Percentiles rank a stretch among this genome's conserved stretches.
Conservation (phyloP, 2,888 invertebrate genomes). For the Sinotaia quadrata region DNA sequence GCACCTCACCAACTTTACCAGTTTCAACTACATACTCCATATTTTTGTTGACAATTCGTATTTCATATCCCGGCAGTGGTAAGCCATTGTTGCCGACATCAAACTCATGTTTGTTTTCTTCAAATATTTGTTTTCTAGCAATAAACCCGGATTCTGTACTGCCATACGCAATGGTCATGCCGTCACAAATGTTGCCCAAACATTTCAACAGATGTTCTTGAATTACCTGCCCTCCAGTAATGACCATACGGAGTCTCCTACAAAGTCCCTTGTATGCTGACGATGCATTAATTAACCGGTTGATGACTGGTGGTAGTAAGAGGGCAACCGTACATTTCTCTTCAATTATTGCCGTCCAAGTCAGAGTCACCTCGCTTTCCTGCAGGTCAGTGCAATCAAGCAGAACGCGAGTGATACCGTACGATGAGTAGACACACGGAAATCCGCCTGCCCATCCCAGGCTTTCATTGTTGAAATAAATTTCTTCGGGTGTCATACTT, state of each 20-base stretch:
- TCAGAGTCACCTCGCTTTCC: slow-evolving; percentile 12
- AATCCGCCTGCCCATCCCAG: slow-evolving; percentile 41
- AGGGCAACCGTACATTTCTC: slow-evolving; percentile 34
- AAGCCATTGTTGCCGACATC: slow-evolving; percentile 30
- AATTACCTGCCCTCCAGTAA: slow-evolving; percentile 32
- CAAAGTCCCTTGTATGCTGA: slow-evolving; percentile 23
- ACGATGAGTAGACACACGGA: slow-evolving; percentile 36
- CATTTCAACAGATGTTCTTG: slow-evolving; percentile 1
- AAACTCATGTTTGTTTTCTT: slow-evolving; percentile 13
- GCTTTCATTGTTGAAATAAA: slow-evolving; percentile 31
- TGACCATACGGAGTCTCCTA: not conserved
- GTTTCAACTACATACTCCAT: slow-evolving; percentile 21
- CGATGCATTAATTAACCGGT: slow-evolving; percentile 10
- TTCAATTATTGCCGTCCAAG: slow-evolving; percentile 30
- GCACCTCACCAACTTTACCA: slow-evolving; percentile 35
- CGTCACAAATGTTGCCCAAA: slow-evolving; percentile 30
- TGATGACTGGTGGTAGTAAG: slow-evolving; percentile 30
- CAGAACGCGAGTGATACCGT: slow-evolving; percentile 34
- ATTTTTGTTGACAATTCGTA: slow-evolving; percentile 33
- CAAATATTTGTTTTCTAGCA: slow-evolving; percentile 27
- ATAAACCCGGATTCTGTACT: slow-evolving; percentile 37
- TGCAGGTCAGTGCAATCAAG: slow-evolving; percentile 28
- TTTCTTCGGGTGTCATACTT: slow-evolving; percentile 15
- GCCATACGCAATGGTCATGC: slow-evolving; percentile 36
- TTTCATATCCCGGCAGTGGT: slow-evolving; percentile 27